Percentiles rank a stretch among this genome's conserved stretches.
These are phyloP conservation scores for Pachycephus smyrnensis DNA, from an alignment of 2,888 invertebrate species.

Conservation along the genomic window DNA sequence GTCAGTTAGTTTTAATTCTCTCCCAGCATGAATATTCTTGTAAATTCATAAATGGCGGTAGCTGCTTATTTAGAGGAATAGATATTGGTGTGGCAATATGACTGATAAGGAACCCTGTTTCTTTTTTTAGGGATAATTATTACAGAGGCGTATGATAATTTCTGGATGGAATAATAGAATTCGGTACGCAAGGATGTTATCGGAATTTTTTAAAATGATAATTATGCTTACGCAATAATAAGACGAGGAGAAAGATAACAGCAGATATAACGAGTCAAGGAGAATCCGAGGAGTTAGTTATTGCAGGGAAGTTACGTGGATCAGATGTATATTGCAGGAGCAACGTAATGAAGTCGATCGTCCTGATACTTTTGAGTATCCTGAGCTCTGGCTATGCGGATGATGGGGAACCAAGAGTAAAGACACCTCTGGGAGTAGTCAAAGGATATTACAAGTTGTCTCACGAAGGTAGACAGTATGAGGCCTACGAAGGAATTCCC, in stretches of 20 bases:
- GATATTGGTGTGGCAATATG: not conserved
- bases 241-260: not conserved
- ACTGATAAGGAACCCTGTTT: not conserved
- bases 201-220: not conserved
- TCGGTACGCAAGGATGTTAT: not conserved
- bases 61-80: not conserved
- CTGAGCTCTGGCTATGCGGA: not conserved
- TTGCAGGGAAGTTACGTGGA: not conserved
- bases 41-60: not conserved
- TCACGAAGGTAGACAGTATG: constrained; percentile 45
- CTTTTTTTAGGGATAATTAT: not conserved
- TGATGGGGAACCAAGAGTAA: constrained; percentile 37
- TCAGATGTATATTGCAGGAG: not conserved
- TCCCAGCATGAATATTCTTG: not conserved
- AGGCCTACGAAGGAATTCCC: constrained; percentile 57
- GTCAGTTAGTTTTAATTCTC: not conserved
- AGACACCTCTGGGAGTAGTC: constrained; percentile 47
- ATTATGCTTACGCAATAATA: not conserved
- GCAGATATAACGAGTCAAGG: not conserved
- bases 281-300: not conserved
- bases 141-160: not conserved
- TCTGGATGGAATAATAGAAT: not conserved
- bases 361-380: not conserved
- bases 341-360: not conserved
- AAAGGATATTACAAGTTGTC: constrained; percentile 50